These are phyloP conservation scores for Xanthostigma xanthostigma DNA, from an alignment of 2,888 invertebrate species.

Conservation along the genomic window DNA sequence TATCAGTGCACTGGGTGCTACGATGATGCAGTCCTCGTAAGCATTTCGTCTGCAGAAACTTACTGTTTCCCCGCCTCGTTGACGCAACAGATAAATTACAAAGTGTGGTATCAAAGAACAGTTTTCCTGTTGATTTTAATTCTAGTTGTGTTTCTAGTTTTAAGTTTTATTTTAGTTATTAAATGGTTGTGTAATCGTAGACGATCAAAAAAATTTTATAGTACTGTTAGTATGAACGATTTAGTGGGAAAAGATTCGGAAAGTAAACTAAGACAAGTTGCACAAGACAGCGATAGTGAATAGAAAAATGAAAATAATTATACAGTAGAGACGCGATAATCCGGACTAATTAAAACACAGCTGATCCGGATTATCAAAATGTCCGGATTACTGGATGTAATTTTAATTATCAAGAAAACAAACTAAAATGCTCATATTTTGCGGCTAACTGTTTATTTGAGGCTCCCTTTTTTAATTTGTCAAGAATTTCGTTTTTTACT, in stretches of 20 bases:
- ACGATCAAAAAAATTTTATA: conserved; percentile 1
- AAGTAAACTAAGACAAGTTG: not conserved
- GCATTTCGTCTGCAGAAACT: conserved; percentile 22
- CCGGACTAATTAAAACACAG: no score
- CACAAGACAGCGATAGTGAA: not conserved
- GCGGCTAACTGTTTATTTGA: no score
- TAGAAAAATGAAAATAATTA: no score
- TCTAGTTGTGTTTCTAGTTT: not conserved
- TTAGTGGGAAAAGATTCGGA: not conserved
- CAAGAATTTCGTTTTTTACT: no score
- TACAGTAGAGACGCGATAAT: no score
- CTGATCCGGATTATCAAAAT: no score
- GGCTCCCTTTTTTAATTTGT: no score
- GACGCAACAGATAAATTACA: not conserved
- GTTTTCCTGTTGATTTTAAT: not conserved
- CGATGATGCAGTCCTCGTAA: conserved; percentile 43
- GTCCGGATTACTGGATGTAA: no score
- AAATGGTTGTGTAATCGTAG: not conserved
- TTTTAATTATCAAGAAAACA: no score
- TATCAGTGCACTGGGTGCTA: conserved; percentile 53
- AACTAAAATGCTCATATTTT: no score
- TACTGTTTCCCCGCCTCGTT: conserved; percentile 24
- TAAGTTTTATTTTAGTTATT: not conserved
- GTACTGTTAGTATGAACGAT: not conserved
- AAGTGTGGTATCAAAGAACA: conserved; percentile 2